Base-by-base conservation (phyloP, 1,140 invertebrate species). In the Heliothis subflexa region DNA sequence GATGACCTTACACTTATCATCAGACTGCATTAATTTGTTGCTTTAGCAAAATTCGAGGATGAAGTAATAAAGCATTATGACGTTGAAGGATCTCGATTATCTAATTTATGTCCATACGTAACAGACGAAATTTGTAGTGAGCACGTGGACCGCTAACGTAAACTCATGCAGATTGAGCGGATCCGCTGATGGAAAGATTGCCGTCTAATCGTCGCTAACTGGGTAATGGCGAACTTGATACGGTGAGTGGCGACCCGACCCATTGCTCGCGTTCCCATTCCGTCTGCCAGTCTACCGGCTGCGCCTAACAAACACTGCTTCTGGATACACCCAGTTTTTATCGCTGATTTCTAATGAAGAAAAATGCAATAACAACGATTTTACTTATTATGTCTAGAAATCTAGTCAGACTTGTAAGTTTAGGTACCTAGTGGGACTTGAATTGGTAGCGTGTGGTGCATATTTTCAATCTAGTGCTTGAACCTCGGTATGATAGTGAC, bases 161-260 rank as follows among this genome's bases (percentile, higher is more conserved):
- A 83, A 81, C 77, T 78, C 72, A 83, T 81, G 78, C 83, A 82
- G 80, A 85, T 85, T 80, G 87, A 81, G 72, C 73, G 81, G 86
- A 85, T 79, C 80, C 81, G 79, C 79, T 93, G 88, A 92, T 93
- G 86, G 85, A 81, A 91, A 91, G 85, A 93, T 93, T 93, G 88
- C 83, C 83, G 81, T 14, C 55, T 88, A 88, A 91, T 90, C 85
- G 81, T 72, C 83, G 71, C 84, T 91, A 92, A 93, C 92, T 89
- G 85, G 85, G 87, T 92, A 93, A 92, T 93, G 80, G 85, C 88
- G 89, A 89, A 90, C 87, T 90, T 90, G 89, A 88, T 88, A 89
- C 76, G 77, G 81, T 57, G 73, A 75, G 77, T 75, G 75, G 76
- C 71, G 75, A 78, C 76, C 83, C 85, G 79, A 85, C 84, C 85